Base-by-base conservation (phyloP, 2,113 vertebrate species). In the Chloebia gouldiae region DNA sequence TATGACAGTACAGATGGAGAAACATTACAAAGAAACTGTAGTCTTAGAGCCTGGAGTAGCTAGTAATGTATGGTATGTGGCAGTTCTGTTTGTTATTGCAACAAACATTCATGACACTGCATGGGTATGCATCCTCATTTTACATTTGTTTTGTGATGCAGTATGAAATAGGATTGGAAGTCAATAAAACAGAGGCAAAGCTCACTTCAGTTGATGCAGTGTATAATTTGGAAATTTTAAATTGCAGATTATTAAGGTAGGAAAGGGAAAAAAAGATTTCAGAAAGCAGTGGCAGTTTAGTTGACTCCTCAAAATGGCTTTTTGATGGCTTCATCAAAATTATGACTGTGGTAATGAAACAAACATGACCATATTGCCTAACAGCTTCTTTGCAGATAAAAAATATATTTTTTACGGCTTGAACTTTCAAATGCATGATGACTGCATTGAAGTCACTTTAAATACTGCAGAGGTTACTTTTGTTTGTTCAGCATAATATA, bases 141-240 rank as follows among this genome's bases (percentile, higher is more conserved):
- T 86, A 54, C 12, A 9, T 84, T 78, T 92, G 35, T 78, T 86
- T 30, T 59, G 37, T 80, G 69, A 80, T 59, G 35, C 5, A 42
- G 60, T 9, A 25, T 60, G 86, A 51, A 81, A 88, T 90, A 78
- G 33, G 23, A 65, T 65, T 80, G 56, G 56, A 85, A 90, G 44
- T 93, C 90, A 93, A 30, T 86, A 91, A 92, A 78, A 84, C 40
- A 78, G 70, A 39, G 82, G 13, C 85, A 84, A 94, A 93, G 11
- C 31, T 92, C 22, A 61, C 90, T 97, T 96, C 27, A 59, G 25
- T 51, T 5, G 4, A 93, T 89, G 69, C 39, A 88, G 20, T 71
- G 9, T 80, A 54, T 93, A 24, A 65, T 76, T 68, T 90, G 94
- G 93, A 87, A 95, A 54, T 91, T 95, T 96, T 72, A 90, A 85